phyloP scores from a whole-genome alignment of 2,888 invertebrate genomes.

The Steinernema scapterisci region DNA sequence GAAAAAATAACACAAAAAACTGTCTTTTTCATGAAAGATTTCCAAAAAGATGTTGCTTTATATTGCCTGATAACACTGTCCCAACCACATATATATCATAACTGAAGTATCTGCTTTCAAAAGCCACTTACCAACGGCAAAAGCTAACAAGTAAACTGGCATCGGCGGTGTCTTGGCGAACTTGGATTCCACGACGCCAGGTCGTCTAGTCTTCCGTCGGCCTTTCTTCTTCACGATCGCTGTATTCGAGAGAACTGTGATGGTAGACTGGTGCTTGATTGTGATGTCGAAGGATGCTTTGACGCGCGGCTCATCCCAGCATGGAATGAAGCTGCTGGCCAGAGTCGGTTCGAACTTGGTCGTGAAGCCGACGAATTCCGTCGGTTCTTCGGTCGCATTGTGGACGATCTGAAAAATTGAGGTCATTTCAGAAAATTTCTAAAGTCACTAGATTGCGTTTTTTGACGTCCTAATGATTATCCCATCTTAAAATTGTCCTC shows the following conservation, averaged over 20 bases:
- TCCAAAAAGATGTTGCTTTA: too few relatives aligned
- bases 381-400: constrained; percentile 1
- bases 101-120: not conserved
- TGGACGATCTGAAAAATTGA: constrained; percentile 11
- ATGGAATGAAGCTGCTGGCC: constrained; percentile 62
- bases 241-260: constrained; percentile 47
- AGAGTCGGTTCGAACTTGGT: constrained; percentile 65
- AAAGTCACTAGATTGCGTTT: too few relatives aligned
- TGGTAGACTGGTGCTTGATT: constrained; percentile 44
- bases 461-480: too few relatives aligned
- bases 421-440: not conserved
- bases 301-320: constrained; percentile 65
- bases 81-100: too few relatives aligned
- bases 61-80: too few relatives aligned
- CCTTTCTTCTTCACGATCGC: constrained; percentile 27
- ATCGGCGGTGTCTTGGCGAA: constrained; percentile 68
- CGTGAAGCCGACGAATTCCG: constrained; percentile 51
- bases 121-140: constrained; percentile 59
- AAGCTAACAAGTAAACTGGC: constrained; percentile 69
- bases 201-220: not conserved
- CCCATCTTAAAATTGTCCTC: too few relatives aligned
- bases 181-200: constrained; percentile 39
- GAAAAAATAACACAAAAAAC: too few relatives aligned
- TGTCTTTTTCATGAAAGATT: not conserved
- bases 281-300: constrained; percentile 62